phyloP scores from a whole-genome alignment of 2,888 invertebrate genomes.

The Sinohyriopsis cumingii region DNA sequence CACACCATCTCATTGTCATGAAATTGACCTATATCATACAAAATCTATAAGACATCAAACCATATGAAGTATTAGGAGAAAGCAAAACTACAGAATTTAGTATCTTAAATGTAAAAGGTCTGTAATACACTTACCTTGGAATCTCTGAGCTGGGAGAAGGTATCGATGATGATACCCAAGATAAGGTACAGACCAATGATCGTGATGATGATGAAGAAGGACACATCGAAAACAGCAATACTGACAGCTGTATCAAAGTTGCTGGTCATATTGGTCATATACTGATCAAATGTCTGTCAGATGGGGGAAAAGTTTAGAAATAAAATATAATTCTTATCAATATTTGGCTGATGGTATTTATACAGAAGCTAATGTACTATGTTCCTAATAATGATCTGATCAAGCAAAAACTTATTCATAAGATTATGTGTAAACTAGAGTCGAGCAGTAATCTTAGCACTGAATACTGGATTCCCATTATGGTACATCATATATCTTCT shows the following conservation, averaged over 20 bases:
- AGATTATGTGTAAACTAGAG: no score
- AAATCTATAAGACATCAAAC: no score
- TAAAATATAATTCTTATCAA: no score
- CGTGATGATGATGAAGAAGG: slow-evolving; percentile 67
- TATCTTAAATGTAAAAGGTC: no score
- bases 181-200: slow-evolving; percentile 68
- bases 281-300: slow-evolving; percentile 12
- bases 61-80: no score
- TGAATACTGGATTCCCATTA: no score
- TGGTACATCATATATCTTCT: no score
- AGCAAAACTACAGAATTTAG: no score
- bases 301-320: not conserved
- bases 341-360: not conserved
- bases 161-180: slow-evolving; percentile 70
- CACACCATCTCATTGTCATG: no score
- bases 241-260: slow-evolving; percentile 25
- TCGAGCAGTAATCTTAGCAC: no score
- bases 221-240: slow-evolving; percentile 57
- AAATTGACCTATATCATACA: no score
- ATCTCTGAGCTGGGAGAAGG: slow-evolving; percentile 67
- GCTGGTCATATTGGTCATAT: slow-evolving; percentile 7
- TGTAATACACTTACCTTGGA: slow-evolving; percentile 50
- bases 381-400: not conserved
- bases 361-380: not conserved
- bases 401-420: no score